phyloP scores from a whole-genome alignment of 1,140 invertebrate species.

The Macrobrachium nipponense region DNA sequence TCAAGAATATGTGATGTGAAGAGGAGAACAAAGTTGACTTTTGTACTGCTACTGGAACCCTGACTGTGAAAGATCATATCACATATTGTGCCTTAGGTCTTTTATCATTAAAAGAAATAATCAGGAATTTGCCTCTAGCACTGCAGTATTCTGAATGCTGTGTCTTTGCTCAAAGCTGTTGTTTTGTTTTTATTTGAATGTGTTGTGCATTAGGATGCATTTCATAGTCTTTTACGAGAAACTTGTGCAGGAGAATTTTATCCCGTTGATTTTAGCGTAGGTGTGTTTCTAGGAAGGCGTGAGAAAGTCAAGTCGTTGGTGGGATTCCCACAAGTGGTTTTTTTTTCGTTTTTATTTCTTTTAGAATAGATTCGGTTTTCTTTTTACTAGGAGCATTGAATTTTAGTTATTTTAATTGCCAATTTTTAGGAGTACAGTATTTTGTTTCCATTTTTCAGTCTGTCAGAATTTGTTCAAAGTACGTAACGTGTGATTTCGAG shows the following conservation, averaged over 20 bases:
- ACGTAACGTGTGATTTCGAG: not conserved
- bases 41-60: not conserved
- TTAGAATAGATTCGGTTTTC: too few relatives aligned
- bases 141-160: not conserved
- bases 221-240: not conserved
- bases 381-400: too few relatives aligned
- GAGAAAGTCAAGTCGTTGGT: too few relatives aligned
- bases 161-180: slow-evolving; percentile 37
- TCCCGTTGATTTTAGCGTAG: not conserved
- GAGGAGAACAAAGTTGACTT: not conserved
- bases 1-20: slow-evolving; percentile 38
- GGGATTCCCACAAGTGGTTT: too few relatives aligned
- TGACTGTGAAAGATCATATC: slow-evolving; percentile 14
- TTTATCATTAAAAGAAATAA: not conserved
- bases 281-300: too few relatives aligned
- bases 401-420: too few relatives aligned
- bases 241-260: too few relatives aligned
- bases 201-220: slow-evolving; percentile 13
- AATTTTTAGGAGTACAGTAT: too few relatives aligned
- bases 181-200: not conserved
- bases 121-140: too few relatives aligned
- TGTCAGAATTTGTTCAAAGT: not conserved
- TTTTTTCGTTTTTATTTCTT: too few relatives aligned
- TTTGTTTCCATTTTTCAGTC: too few relatives aligned
- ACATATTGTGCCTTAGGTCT: slow-evolving; percentile 43